Evolutionary conservation across 2,888 invertebrate species (phyloP).

Genomic region (Melanostoma scalare): DNA sequence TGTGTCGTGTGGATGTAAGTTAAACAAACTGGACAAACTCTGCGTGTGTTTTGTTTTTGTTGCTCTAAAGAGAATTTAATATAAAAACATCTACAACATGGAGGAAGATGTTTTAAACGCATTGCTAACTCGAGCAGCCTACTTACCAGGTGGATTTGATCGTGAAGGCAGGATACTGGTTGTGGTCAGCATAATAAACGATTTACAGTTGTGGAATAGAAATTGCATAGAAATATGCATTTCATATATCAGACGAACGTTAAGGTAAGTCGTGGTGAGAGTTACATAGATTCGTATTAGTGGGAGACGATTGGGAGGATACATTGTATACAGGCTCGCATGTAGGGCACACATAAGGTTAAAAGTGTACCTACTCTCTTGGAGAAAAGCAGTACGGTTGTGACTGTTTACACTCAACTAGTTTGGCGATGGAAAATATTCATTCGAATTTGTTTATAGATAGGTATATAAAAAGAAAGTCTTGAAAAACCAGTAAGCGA

Average conservation of each 20-base stretch:
- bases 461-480: too few species aligned
- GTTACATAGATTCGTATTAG: background rate
- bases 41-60: conserved; percentile 35
- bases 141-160: conserved; percentile 87
- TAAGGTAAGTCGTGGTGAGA: conserved; percentile 79
- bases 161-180: conserved; percentile 86
- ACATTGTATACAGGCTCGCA: too few species aligned
- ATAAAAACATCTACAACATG: conserved; percentile 77
- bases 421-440: too few species aligned
- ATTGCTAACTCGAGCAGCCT: conserved; percentile 85
- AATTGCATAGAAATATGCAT: conserved; percentile 80
- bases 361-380: too few species aligned
- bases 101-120: conserved; percentile 84
- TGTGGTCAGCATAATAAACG: conserved; percentile 85
- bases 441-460: too few species aligned
- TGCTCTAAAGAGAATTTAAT: conserved; percentile 10
- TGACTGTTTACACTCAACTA: too few species aligned
- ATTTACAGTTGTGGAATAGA: conserved; percentile 83
- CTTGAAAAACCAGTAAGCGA: too few species aligned
- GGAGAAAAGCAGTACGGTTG: too few species aligned
- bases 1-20: conserved; percentile 38
- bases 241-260: conserved; percentile 80
- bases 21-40: conserved; percentile 48
- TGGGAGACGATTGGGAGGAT: background rate
- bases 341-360: too few species aligned